phyloP scores from a whole-genome alignment of 2,113 vertebrate genomes.

The Vimba vimba region DNA sequence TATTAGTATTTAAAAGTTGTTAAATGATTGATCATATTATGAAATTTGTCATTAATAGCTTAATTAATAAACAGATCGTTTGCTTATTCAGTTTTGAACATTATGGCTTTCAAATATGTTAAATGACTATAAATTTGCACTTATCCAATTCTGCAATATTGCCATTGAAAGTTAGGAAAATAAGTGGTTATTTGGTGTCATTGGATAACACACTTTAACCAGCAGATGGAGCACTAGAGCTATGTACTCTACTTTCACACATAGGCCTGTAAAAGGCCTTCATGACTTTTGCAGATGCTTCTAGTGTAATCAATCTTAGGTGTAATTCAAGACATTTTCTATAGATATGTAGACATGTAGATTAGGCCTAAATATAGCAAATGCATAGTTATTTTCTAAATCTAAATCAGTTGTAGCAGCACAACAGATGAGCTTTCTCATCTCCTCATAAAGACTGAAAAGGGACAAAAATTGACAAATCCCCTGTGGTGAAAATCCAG shows the following conservation, averaged over 20 bases:
- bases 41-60: too few relatives aligned
- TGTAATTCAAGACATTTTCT: neutral
- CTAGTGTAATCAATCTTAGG: neutral
- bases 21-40: too few relatives aligned
- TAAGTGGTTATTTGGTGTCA: neutral
- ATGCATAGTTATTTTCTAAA: neutral
- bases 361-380: neutral
- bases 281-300: neutral
- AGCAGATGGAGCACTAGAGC: slow-evolving; percentile 13
- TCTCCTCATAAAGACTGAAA: neutral
- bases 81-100: too few relatives aligned
- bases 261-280: neutral
- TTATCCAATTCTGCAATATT: neutral
- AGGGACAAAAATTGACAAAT: too few relatives aligned
- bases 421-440: neutral
- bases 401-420: neutral
- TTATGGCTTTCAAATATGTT: neutral
- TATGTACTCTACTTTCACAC: neutral
- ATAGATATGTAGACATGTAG: neutral
- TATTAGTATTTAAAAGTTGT: too few relatives aligned
- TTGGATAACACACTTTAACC: neutral
- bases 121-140: too few relatives aligned
- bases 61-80: too few relatives aligned
- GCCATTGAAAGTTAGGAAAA: neutral
- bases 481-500: too few relatives aligned